Base-by-base conservation (phyloP, 2,797 vertebrate species). In the Sitta carolinensis region DNA sequence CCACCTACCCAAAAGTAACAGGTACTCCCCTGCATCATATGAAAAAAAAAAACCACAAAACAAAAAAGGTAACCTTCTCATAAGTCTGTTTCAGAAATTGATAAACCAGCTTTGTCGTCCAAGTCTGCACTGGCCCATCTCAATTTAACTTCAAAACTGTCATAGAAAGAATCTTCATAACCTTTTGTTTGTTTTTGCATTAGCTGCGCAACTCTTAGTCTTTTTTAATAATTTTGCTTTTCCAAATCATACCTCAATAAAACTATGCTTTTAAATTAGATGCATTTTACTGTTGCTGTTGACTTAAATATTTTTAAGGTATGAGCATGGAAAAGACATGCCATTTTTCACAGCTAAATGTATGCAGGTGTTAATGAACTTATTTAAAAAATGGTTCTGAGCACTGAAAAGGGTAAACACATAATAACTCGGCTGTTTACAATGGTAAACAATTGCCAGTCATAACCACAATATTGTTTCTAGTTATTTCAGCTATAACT, bases 401-500 rank as follows among this genome's bases (percentile, higher is more conserved):
- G 94, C 81, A 87, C 47, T 2, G 21, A 95, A 96, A 96, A 95
- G 85, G 91, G 93, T 93, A 94, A 96, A 94, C 94, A 97, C 93
- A 93, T 95, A 97, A 97, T 94, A 95, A 94, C 90, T 94, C 74
- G 89, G 89, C 80, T 95, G 87, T 96, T 96, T 92, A 96, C 90
- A 94, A 78, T 42, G 57, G 95, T 92, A 97, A 97, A 96, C 98
- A 98, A 98, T 98, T 98, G 98, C 98, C 98, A 99, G 98, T 98
- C 98, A 98, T 98, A 98, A 98, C 98, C 98, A 98, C 98, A 98
- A 98, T 98, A 98, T 98, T 98, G 98, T 98, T 98, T 97, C 97
- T 97, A 97, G 98, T 98, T 98, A 99, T 99, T 98, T 98, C 98
- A 97, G 97, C 98, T 97, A 98, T 98, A 98, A 98, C 98, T 98